These are phyloP conservation scores for Steinernema scapterisci DNA, from an alignment of 2,888 invertebrate genomes.

Conservation along the genomic window DNA sequence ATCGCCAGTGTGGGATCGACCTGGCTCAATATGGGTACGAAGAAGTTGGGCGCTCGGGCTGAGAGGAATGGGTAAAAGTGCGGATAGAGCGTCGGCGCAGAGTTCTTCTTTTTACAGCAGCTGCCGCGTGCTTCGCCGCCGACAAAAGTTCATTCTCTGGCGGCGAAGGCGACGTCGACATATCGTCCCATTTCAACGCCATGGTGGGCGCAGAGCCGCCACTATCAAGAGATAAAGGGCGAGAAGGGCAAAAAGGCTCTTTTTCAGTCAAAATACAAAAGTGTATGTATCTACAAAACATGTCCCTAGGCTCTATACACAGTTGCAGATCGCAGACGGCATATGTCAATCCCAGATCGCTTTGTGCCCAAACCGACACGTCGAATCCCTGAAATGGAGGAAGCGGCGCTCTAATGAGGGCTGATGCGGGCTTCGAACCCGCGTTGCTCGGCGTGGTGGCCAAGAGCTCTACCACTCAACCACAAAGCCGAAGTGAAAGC, in stretches of 20 bases:
- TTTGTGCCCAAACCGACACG: conserved; percentile 19
- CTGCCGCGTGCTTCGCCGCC: neutral
- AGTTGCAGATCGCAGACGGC: neutral
- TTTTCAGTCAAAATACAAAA: neutral
- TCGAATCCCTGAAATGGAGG: neutral
- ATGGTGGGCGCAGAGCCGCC: too few species aligned
- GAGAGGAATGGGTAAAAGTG: neutral
- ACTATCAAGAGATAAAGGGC: too few species aligned
- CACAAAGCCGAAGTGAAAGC: neutral
- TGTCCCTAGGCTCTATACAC: conserved; percentile 4
- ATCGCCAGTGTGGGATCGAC: too few species aligned
- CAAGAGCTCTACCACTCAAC: conserved; percentile 9
- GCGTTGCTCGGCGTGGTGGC: neutral
- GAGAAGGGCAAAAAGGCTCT: too few species aligned
- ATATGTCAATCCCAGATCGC: conserved; percentile 24
- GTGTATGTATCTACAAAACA: too few species aligned
- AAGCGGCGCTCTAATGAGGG: conserved; percentile 28
- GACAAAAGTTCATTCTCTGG: neutral
- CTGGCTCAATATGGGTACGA: too few species aligned
- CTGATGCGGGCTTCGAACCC: neutral
- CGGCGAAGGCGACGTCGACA: neutral
- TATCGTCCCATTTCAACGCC: neutral
- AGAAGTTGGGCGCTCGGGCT: too few species aligned
- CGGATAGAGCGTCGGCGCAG: neutral
- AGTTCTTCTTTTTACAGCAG: neutral